Evolutionary conservation across 1,140 invertebrate species (phyloP).

Genomic region (Hycleus phaleratus): DNA sequence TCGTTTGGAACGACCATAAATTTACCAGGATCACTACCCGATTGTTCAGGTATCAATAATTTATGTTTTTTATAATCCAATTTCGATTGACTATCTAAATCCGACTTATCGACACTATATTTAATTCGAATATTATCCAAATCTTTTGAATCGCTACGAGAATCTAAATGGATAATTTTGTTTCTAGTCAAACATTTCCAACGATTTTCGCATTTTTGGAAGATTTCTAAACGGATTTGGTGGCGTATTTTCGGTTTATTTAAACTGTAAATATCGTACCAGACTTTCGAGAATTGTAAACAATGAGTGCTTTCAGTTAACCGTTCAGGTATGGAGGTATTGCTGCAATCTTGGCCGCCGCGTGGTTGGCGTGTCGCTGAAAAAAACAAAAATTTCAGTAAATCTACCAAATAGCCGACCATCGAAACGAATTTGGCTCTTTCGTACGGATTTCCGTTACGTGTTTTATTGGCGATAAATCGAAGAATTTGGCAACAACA

Average conservation of each 20-base stretch:
- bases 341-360: conserved; percentile 44
- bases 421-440: too few relatives aligned
- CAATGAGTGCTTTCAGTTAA: conserved; percentile 45
- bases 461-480: too few relatives aligned
- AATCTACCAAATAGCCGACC: neutral
- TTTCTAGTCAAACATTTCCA: conserved; percentile 41
- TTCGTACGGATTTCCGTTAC: too few relatives aligned
- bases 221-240: conserved; percentile 40
- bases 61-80: conserved; percentile 1
- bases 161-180: conserved; percentile 11
- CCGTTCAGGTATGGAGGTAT: conserved; percentile 39
- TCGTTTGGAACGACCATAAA: conserved; percentile 38
- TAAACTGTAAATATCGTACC: conserved; percentile 44
- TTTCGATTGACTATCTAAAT: conserved; percentile 2
- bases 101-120: conserved; percentile 8
- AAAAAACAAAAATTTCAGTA: conserved; percentile 78
- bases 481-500: too few relatives aligned
- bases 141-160: too few relatives aligned
- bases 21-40: conserved; percentile 6
- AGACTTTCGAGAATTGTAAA: conserved; percentile 45
- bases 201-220: conserved; percentile 37
- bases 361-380: conserved; percentile 71
- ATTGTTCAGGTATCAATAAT: conserved; percentile 22
- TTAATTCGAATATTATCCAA: too few relatives aligned
- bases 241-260: conserved; percentile 40